Evolutionary conservation across 2,888 invertebrate genomes (phyloP), one percentile per base, ranked within the genome.

Genomic region (Anorthoa munda): DNA sequence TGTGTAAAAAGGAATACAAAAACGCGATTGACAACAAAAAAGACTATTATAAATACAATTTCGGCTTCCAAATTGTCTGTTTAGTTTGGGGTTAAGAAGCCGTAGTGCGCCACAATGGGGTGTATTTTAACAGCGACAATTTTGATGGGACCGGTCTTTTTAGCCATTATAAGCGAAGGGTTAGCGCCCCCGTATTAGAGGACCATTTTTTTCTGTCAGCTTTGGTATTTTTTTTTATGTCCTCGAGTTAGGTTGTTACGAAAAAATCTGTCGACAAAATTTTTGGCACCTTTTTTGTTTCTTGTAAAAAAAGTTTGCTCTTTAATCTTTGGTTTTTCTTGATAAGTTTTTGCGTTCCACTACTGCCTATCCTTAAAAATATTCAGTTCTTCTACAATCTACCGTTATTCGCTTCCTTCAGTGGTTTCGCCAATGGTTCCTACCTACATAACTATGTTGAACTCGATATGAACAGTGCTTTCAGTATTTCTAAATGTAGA

Each of bases 81-180:
- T 94, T 92, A 90, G 92, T 90, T 91, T 90, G 92, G 94, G 94
- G 95, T 94, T 95, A 95, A 95, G 95, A 95, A 96, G 95, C 95
- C 95, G 89, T 92, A 93, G 89, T 90, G 89, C 87, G 88, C 87
- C 92, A 93, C 93, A 94, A 94, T 91, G 89, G 92, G 95, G 93
- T 94, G 95, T 95, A 93, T 94, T 94, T 95, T 95, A 95, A 95
- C 95, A 93, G 93, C 90, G 89, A 92, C 91, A 89, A 91, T 94
- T 95, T 94, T 93, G 92, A 94, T 89, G 90, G 92, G 92, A 86
- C 88, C 86, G 90, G 90, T 90, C 90, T 89, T 90, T 92, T 93
- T 90, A 88, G 80, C 88, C 89, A 88, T 89, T 86, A 87, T 85
- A 89, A 87, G 66, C 79, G 91, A 93, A 94, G 95, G 95, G 95